Base-by-base conservation (phyloP, 2,888 invertebrate genomes). In the Macrophya annulata region DNA sequence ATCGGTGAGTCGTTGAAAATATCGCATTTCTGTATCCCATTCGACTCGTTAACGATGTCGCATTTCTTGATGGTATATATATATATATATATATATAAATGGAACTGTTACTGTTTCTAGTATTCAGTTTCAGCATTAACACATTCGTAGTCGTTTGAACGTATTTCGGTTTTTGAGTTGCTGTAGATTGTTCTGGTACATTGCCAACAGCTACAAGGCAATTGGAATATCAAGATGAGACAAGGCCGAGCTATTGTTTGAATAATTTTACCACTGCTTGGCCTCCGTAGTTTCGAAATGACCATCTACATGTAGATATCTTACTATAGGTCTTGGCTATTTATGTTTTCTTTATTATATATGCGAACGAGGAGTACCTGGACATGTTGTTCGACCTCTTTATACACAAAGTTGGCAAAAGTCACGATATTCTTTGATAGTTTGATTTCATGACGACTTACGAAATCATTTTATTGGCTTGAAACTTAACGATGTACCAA, bases 231-330 rank as follows among this genome's bases (percentile, higher is more conserved):
- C 77, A 55, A 77, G 51, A 55, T 59, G 77, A 55, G 31, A 55
- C 77, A 40, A 77, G 51, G 77, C 77, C 77, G 55, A 74, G 72
- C 72, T 77, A 77, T 77, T 77, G 51, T 77, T 77, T 51, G 77
- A 77, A 77, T 59, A 74, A 74, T 74, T 74, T 74, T 45, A 74
- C 72, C 72, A 74, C 72, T 12, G 45, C 72, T 43, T 45, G 72
- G 72, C 72, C 72, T 74, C 51, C 43, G 55, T 9, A n/a, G 51
- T 55, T 77, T 45, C 72, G 72, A 45, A 74, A 74, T 45, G 72
- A 74, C 45, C 72, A 45, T 25, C 43, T 45, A 45, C 45, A 74
- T 45, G 45, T 31, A 74, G 45, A 45, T n/a, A 74, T 74, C 72
- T 74, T 45, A 74, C 72, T 74, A 37, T n/a, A 77, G 31, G 31